These are phyloP conservation scores for Labroides dimidiatus DNA, from an alignment of 2,797 vertebrate genomes.

Conservation along the genomic window DNA sequence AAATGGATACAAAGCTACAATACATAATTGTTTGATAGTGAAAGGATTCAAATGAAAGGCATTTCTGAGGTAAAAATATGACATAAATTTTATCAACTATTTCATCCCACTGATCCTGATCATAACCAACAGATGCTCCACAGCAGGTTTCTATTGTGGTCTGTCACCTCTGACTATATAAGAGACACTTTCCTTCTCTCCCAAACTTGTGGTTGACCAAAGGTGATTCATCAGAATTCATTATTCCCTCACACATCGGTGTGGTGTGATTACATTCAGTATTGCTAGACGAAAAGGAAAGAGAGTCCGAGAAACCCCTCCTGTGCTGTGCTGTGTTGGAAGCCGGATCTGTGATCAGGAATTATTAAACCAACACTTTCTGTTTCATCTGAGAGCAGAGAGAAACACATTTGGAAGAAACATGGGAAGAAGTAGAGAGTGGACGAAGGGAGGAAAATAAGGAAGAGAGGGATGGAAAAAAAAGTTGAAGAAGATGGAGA, in stretches of 20 bases:
- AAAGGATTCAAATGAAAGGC: neutral
- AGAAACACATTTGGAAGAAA: constrained; percentile 67
- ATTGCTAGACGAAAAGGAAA: constrained; percentile 19
- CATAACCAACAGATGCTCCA: neutral
- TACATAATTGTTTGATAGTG: neutral
- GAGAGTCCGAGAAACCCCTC: constrained; percentile 10
- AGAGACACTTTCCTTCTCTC: constrained; percentile 19
- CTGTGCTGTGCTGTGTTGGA: constrained; percentile 26
- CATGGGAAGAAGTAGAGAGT: constrained; percentile 41
- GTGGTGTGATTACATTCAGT: constrained; percentile 21
- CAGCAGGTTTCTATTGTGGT: constrained; percentile 9
- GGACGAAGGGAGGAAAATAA: neutral
- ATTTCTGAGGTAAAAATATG: neutral
- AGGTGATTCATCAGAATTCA: constrained; percentile 37
- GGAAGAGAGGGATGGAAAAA: neutral
- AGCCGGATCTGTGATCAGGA: constrained; percentile 48
- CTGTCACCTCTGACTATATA: constrained; percentile 14
- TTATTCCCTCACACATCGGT: constrained; percentile 32
- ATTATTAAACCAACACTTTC: constrained; percentile 74
- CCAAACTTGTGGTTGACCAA: constrained; percentile 13
- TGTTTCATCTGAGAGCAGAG: constrained; percentile 78
- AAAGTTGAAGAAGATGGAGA: constrained; percentile 41
- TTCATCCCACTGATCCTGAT: neutral
- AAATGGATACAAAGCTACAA: neutral
- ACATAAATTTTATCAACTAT: neutral